Percentiles rank a stretch among this genome's conserved stretches.
These are phyloP conservation scores for Tinea pellionella DNA, from an alignment of 2,888 invertebrate species.

Conservation along the genomic window DNA sequence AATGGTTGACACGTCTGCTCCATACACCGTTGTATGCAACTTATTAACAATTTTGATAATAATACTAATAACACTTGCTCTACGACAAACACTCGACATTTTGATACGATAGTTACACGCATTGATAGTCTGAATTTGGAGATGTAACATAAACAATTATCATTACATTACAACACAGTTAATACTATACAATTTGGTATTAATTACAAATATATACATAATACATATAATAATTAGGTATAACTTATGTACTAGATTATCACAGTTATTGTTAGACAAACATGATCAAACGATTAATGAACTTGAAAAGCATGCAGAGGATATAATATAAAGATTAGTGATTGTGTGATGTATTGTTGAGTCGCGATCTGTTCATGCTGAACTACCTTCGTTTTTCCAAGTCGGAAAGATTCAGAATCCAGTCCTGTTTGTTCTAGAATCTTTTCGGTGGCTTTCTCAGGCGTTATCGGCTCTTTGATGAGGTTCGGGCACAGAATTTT, in stretches of 20 bases:
- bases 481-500: constrained; percentile 98
- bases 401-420: constrained; percentile 92
- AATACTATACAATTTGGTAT: background rate
- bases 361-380: constrained; percentile 5
- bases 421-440: constrained; percentile 87
- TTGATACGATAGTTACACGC: background rate
- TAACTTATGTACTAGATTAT: background rate
- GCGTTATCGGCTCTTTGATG: constrained; percentile 77
- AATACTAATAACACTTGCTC: background rate
- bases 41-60: background rate
- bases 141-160: background rate
- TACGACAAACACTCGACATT: background rate
- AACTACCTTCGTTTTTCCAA: constrained; percentile 95
- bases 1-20: background rate
- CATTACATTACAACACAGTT: background rate
- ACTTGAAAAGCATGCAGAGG: constrained; percentile 13
- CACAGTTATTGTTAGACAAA: background rate
- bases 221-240: background rate
- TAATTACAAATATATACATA: background rate
- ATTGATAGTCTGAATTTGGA: background rate
- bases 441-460: constrained; percentile 83
- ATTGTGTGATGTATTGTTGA: background rate
- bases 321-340: background rate
- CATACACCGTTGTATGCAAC: background rate
- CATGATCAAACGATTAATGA: background rate